Base-by-base conservation (phyloP, 2,888 invertebrate species). In the Ferdinandea cuprea region DNA sequence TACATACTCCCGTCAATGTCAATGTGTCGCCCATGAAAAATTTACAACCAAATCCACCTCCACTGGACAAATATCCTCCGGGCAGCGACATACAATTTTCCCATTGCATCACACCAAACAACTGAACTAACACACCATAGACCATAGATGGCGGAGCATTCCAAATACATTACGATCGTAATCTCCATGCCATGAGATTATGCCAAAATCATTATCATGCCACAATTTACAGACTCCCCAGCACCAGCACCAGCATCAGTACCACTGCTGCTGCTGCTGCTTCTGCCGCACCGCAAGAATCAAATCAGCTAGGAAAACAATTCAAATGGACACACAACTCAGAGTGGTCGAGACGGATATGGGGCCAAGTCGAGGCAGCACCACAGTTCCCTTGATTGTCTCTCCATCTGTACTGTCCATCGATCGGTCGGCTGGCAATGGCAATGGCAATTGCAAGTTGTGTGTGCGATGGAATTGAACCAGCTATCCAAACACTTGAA, bases 401-500 rank as follows among this genome's bases (percentile, higher is more conserved):
- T 69, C 35, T 69, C n/a, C 46, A 44, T 54, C 19, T 37, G 37
- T 13, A 6, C 15, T 28, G 32, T 42, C 44, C 35, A 40, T 9
- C 9, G 9, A 7, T 11, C 11, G 32, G 42, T 7, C 42, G 42
- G 8, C 17, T 17, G 19, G 17, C n/a, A n/a, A n/a, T n/a, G n/a
- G n/a, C n/a, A 17, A 17, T 35, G 9, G 9, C 9, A 25, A 5
- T 3, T 6, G 32, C 32, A 11, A 7, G 32, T 3, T 17, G 52
- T 58, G 69, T 69, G 25, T 59, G 32, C 54, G 42, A 50, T 58
- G 44, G 71, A 71, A 48, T 58, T 71, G 71, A 77, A 56, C 76
- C 37, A 69, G 69, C 68, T 76, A 74, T 80, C 72, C 46, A 58
- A 65, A 72, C 69, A 71, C 71, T 77, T 77, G 65, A 81, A 76